A percentile compares a stretch with the other conserved stretches of the same genome.
phyloP scores from a whole-genome alignment of 2,888 invertebrate species.

The Cheiracanthium punctorium region DNA sequence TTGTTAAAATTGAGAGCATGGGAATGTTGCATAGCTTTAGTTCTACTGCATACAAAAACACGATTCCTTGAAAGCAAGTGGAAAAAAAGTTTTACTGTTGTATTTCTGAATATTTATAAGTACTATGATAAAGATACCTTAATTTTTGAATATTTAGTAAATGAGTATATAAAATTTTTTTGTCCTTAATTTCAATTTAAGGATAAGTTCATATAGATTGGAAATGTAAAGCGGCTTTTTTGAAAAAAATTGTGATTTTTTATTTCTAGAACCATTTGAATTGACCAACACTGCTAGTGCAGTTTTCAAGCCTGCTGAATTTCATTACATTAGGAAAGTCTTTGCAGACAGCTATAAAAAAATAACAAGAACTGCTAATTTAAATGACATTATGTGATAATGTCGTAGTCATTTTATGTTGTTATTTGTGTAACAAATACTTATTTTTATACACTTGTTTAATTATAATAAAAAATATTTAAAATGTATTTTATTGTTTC shows the following conservation, averaged over 20 bases:
- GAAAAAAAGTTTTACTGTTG: too few relatives aligned
- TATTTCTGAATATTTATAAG: too few relatives aligned
- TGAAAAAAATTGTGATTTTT: background rate
- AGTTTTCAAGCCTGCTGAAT: constrained; percentile 34
- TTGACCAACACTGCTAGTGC: constrained; percentile 58
- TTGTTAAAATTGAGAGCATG: too few relatives aligned
- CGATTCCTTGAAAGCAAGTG: too few relatives aligned
- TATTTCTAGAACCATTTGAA: constrained; percentile 61
- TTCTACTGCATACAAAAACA: too few relatives aligned
- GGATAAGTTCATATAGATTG: too few relatives aligned
- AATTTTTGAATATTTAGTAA: too few relatives aligned
- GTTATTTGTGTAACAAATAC: background rate
- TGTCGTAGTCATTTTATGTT: background rate
- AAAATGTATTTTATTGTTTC: background rate
- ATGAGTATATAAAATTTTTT: too few relatives aligned
- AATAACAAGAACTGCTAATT: constrained; percentile 6
- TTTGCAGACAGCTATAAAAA: constrained; percentile 29
- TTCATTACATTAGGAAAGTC: constrained; percentile 13
- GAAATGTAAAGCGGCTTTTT: too few relatives aligned
- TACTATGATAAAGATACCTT: too few relatives aligned
- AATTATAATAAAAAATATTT: background rate
- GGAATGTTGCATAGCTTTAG: too few relatives aligned
- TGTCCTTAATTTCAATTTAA: too few relatives aligned
- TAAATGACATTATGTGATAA: constrained; percentile 27
- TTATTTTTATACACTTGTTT: constrained; percentile 17